Conservation (phyloP, 1,140 invertebrate genomes). For the Anastatus disparis region DNA sequence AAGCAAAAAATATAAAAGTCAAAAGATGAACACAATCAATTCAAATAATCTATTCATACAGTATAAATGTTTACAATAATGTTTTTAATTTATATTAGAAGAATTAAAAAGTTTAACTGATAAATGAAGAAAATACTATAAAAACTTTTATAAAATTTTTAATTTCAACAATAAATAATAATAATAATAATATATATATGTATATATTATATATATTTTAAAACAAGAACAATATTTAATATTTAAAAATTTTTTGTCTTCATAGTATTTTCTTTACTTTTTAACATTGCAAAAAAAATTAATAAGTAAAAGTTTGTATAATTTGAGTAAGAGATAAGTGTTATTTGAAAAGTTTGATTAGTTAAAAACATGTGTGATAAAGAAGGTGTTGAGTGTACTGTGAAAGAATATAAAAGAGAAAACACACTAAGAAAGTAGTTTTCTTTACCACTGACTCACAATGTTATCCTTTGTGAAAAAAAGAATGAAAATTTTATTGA, state of each 20-base stretch:
- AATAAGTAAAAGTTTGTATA: conserved; percentile 13
- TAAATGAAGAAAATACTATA: conserved; percentile 20
- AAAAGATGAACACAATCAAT: not conserved
- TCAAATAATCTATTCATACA: not conserved
- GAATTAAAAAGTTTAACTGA: not conserved
- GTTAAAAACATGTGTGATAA: conserved; percentile 35
- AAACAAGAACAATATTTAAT: not conserved
- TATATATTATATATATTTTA: not conserved
- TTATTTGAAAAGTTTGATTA: conserved; percentile 34
- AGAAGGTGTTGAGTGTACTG: conserved; percentile 28
- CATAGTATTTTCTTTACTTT: conserved; percentile 15
- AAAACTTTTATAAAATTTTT: not conserved
- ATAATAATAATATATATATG: too few species aligned
- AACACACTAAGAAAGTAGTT: conserved; percentile 34
- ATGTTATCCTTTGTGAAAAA: conserved; percentile 29
- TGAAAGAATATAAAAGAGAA: conserved; percentile 34
- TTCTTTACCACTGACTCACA: conserved; percentile 26
- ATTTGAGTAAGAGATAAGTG: conserved; percentile 23
- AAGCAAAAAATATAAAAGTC: conserved; percentile 6
- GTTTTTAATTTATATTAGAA: conserved; percentile 3
- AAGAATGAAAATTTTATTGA: conserved; percentile 27
- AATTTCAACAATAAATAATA: too few species aligned
- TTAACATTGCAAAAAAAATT: conserved; percentile 7
- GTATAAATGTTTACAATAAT: not conserved
- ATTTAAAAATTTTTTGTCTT: too few species aligned